Base-by-base conservation (phyloP, 2,888 invertebrate genomes). In the Mythimna albipuncta region DNA sequence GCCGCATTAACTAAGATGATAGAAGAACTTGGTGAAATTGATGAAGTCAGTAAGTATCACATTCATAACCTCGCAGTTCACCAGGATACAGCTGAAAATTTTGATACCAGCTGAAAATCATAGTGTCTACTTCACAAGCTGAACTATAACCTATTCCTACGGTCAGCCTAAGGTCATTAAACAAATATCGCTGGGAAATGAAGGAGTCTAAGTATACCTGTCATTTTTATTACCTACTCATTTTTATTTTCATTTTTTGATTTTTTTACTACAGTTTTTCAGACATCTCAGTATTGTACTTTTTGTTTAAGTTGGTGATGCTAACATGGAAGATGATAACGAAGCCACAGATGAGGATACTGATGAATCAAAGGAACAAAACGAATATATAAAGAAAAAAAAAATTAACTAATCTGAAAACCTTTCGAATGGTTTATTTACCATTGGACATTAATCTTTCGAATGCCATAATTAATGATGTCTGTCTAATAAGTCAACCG, bases 1-100 rank as follows among this genome's bases (percentile, higher is more conserved):
- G 85, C 84, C 54, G 81, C 87, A 62, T 69, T 96, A 58, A 93
- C 95, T 11, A 90, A 92, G 66, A 85, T 93, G 73, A 92, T 95
- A 69, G 87, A 91, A 82, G 89, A 91, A 44, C 81, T 84, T 59
- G 90, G 88, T 63, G 89, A 88, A 75, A 77, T 87, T 54, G 63
- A 41, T 72, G 50, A 69, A 64, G 67, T 61, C 5, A 44, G 81
- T 81, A 69, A 81, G 79, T 77, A 55, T 63, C 11, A 11, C 7
- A 9, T 41, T 58, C 21, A 10, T 32, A 47, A 38, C 26, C 44
- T 38, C 44, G 16, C 47, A 63, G 9, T 19, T 47, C 63, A 19
- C 3, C 13, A 21, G 21, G 44, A 26, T 35, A 35, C 13, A 44
- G 19, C 7, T 11, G 38, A 59, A n/a, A 11, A 6, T 59, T 10